Evolutionary conservation across 2,888 invertebrate species (phyloP).

Genomic region (Agapetus fuscipes): DNA sequence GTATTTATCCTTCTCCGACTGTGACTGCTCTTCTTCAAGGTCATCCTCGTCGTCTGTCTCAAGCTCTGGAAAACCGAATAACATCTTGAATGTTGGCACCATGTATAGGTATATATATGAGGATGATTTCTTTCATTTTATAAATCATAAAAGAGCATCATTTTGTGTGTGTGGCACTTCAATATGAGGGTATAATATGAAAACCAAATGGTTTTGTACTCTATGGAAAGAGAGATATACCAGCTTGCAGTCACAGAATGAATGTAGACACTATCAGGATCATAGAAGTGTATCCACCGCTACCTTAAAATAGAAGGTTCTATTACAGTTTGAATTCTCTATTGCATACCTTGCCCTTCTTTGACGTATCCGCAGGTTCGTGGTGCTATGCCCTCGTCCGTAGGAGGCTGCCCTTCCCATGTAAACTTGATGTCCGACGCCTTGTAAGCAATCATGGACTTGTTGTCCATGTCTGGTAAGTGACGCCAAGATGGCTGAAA

Average conservation of each 20-base stretch:
- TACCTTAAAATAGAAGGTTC: no score
- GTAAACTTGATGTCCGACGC: slow-evolving; percentile 81
- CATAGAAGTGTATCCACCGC: no score
- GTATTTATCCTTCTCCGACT: slow-evolving; percentile 39
- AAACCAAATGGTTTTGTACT: no score
- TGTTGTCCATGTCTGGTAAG: slow-evolving; percentile 60
- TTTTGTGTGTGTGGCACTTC: no score
- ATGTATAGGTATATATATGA: no score
- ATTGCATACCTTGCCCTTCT: slow-evolving; percentile 59
- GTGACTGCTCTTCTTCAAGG: slow-evolving; percentile 33
- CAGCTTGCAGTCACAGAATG: no score
- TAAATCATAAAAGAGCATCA: slow-evolving; percentile 1
- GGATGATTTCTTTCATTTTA: no score
- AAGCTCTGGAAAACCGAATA: slow-evolving; percentile 30
- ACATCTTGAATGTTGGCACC: no score
- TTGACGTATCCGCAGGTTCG: slow-evolving; percentile 76
- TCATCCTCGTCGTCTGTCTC: slow-evolving; percentile 28
- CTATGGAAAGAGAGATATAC: no score
- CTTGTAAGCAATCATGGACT: slow-evolving; percentile 85
- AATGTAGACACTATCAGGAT: no score
- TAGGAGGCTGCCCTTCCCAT: slow-evolving; percentile 58
- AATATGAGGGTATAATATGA: no score
- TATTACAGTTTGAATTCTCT: no score
- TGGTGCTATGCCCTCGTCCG: slow-evolving; percentile 45
- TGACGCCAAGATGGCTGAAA: slow-evolving; percentile 90